Evolutionary conservation across 2,113 vertebrate genomes (phyloP), one percentile per base, ranked within the genome.

Genomic region (Clarias batrachus): DNA sequence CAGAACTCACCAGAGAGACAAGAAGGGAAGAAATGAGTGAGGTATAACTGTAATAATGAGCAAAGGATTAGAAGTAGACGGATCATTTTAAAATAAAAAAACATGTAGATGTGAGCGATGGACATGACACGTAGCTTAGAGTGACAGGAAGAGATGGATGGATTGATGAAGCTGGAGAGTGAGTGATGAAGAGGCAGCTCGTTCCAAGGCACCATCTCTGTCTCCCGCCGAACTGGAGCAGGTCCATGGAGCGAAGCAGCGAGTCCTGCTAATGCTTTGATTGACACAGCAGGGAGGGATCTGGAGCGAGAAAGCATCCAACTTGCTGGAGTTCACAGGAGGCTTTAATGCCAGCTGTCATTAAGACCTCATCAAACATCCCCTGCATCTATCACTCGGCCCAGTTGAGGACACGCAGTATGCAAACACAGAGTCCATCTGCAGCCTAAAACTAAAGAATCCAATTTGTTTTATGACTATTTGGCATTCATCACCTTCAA

Each of bases 331-430:
- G 84, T 83, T 83, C 52, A 83, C 66, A 66, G 54, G 27, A 84
- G 30, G 77, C 77, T 86, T 60, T 77, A 56, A 82, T 57, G 63
- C 87, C 84, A 86, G 85, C 86, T 71, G 83, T 27, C 70, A 81
- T 81, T 63, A 66, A 85, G 59, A 76, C 76, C 74, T 80, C 87
- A 76, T 88, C 80, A 86, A 70, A 68, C 25, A 16, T 85, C 48
- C 41, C 17, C 56, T 66, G 37, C 81, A 41, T 48, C 68, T n/a
- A 54, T 52, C 33, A 76, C 25, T 71, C 33, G 4, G 79, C 82
- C 73, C 70, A 78, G 73, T 82, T 56, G 13, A 17, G 25, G 14
- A 52, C 25, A 70, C 60, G 17, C 56, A 33, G 33, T 48, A 48
- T 52, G 65, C 77, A 86, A 62, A 82, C 66, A 71, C 54, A 80